Conservation (phyloP, 1,140 invertebrate species). For the Macrosteles quadrilineatus region DNA sequence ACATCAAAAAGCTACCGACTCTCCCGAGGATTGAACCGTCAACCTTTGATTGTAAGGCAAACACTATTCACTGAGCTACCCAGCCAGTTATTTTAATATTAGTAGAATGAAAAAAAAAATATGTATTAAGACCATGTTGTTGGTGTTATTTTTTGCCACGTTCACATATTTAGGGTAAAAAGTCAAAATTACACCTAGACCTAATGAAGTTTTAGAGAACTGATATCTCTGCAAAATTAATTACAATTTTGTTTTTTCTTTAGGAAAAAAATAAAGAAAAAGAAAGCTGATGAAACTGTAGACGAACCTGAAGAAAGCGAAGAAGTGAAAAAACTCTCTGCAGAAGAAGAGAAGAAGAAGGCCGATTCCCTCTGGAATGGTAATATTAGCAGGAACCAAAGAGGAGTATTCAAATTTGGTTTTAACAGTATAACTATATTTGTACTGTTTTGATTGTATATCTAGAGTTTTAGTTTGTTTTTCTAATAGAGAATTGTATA, state of each 20-base stretch:
- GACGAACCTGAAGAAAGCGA: conserved; percentile 32
- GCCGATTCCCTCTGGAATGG: conserved; percentile 42
- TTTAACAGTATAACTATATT: too few species aligned
- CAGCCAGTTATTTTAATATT: not conserved
- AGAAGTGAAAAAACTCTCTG: conserved; percentile 30
- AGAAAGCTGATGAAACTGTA: conserved; percentile 29
- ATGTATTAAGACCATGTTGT: not conserved
- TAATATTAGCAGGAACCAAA: too few species aligned
- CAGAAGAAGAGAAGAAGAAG: conserved; percentile 43
- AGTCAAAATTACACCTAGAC: not conserved
- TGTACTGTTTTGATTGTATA: not conserved
- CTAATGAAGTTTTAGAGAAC: too few species aligned
- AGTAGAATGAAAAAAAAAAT: not conserved
- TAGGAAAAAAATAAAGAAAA: conserved; percentile 20
- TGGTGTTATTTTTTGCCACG: not conserved
- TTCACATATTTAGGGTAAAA: not conserved
- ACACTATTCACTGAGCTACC: too few species aligned
- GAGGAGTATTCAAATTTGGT: too few species aligned
- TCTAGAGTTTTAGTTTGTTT: not conserved
- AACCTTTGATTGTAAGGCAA: too few species aligned
- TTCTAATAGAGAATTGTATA: too few species aligned
- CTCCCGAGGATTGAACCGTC: too few species aligned
- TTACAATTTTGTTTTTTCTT: not conserved
- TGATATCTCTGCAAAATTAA: not conserved
- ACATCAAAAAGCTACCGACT: too few species aligned